Conservation (phyloP, 2,888 invertebrate species). For the Gymnosoma rotundatum region DNA sequence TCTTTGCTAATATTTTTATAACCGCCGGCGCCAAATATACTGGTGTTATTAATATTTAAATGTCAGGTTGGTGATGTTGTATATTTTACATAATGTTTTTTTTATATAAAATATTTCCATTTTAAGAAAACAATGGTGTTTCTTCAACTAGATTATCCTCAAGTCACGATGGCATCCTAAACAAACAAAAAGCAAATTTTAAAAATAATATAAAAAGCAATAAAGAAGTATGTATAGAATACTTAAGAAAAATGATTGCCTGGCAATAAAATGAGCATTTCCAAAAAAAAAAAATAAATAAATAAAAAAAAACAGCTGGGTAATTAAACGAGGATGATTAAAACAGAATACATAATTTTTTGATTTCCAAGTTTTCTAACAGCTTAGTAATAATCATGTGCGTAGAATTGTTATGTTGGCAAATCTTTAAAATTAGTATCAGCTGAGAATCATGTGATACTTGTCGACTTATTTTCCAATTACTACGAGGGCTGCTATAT, state of each 20-base stretch:
- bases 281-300: not conserved
- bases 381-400: too few species aligned
- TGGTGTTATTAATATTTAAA: constrained; percentile 68
- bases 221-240: constrained; percentile 1
- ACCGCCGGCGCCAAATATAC: constrained; percentile 61
- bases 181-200: constrained; percentile 33
- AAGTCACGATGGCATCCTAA: constrained; percentile 58
- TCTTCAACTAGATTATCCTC: constrained; percentile 24
- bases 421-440: too few species aligned
- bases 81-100: not conserved
- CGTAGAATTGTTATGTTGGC: too few species aligned
- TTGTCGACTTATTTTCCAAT: too few species aligned
- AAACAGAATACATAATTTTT: not conserved
- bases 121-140: constrained; percentile 53
- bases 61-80: constrained; percentile 64
- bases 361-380: too few species aligned
- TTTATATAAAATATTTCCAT: not conserved
- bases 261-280: not conserved
- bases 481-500: too few species aligned
- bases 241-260: constrained; percentile 22
- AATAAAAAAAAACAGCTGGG: not conserved
- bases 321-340: not conserved
- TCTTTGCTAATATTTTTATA: constrained; percentile 44
- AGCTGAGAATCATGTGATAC: too few species aligned
- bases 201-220: not conserved